Percentiles rank a stretch among this genome's conserved stretches.
Evolutionary conservation across 2,113 vertebrate genomes (phyloP).

Genomic region (Macheiramphus alcinus): DNA sequence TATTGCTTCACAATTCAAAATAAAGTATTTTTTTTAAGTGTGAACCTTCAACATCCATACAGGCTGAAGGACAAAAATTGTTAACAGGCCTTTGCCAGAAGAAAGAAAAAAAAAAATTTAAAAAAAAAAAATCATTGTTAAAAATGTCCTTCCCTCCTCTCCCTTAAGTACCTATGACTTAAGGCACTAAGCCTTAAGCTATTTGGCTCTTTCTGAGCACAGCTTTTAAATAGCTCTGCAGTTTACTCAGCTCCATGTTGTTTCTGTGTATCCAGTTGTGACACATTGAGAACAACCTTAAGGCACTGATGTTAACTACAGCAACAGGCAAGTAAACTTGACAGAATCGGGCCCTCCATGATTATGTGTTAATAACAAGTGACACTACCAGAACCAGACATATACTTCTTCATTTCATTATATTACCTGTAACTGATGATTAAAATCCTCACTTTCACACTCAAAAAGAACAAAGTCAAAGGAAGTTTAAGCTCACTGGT

Average conservation of each 20-base stretch:
- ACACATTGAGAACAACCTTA: rapidly evolving
- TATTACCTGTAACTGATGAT: not conserved
- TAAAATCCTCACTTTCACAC: not conserved
- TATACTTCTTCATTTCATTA: not conserved
- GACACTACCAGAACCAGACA: not conserved
- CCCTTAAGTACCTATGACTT: not conserved
- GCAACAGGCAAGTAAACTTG: not conserved
- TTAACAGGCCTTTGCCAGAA: not conserved
- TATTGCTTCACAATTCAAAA: not conserved
- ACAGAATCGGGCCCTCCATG: not conserved
- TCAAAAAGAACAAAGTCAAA: not conserved
- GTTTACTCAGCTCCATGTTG: not conserved
- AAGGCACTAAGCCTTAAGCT: not conserved
- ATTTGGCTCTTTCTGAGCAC: not conserved
- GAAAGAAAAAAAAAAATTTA: not conserved
- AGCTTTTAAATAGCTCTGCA: not conserved
- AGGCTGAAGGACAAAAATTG: not conserved
- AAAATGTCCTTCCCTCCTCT: not conserved
- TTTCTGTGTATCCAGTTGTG: not conserved
- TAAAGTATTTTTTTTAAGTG: not conserved
- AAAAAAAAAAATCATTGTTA: not conserved
- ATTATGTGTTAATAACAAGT: not conserved
- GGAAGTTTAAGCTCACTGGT: not conserved
- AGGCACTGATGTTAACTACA: not conserved
- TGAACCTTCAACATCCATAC: not conserved